A percentile compares a stretch with the other conserved stretches of the same genome.
Conservation (phyloP, 2,797 vertebrate genomes). For the Heterohyrax brucei region DNA sequence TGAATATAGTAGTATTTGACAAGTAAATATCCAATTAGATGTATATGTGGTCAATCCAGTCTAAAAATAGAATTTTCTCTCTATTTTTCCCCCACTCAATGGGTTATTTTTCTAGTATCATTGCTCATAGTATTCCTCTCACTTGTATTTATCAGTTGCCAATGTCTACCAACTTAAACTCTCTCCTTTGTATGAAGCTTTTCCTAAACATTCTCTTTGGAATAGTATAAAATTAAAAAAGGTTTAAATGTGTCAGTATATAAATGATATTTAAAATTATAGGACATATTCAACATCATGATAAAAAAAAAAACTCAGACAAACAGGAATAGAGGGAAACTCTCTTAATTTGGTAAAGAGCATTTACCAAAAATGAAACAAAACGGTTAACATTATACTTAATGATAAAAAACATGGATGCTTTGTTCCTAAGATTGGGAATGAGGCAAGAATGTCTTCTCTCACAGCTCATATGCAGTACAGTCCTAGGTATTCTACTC, state of each 20-base stretch:
- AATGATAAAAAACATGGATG: background rate
- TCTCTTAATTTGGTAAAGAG: background rate
- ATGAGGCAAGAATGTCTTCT: background rate
- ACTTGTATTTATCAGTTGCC: background rate
- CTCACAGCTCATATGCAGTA: background rate
- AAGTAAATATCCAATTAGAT: background rate
- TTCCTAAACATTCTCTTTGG: background rate
- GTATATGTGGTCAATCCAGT: background rate
- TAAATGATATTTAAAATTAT: background rate
- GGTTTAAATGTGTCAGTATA: background rate
- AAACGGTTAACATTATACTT: background rate
- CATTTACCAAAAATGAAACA: background rate
- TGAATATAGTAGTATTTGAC: background rate
- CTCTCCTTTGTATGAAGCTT: background rate
- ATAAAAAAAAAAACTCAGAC: background rate
- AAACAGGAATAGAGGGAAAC: background rate
- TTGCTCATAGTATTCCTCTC: background rate
- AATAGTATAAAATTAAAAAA: conserved; percentile 13
- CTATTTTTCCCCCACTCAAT: background rate
- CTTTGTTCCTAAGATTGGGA: background rate
- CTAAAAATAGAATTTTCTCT: background rate
- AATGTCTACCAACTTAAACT: background rate
- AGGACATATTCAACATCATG: background rate
- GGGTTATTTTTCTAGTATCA: background rate
- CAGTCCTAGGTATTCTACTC: background rate